Base-by-base conservation (phyloP, 2,113 vertebrate genomes). In the Rhegmatorhina hoffmannsi region DNA sequence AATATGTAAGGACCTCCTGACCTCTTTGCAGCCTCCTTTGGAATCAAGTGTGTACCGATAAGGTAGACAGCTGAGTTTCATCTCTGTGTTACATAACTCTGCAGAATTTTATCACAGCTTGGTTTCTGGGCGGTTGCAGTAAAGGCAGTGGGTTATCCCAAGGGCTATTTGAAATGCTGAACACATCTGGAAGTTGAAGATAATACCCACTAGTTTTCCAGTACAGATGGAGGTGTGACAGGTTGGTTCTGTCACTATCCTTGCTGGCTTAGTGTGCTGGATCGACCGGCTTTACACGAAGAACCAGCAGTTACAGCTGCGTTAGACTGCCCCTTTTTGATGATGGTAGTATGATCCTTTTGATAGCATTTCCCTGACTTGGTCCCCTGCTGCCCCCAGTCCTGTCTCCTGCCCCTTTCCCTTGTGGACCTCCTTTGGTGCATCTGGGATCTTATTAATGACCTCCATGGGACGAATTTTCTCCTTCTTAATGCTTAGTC, bases 1-100 rank as follows among this genome's bases (percentile, higher is more conserved):
- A 70, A 56, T 8, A 10, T 0, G 0, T n/a, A 9, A 64, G 10
- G 25, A 52, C 33, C 13, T 34, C 44, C 29, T 64, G 24, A 13
- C 33, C 4, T 33, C 1, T 44, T 34, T 31, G n/a, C 23, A 10
- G 56, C 11, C 29, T 50, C 23, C 1, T 25, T 58, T 56, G 34
- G 49, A 90, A 26, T 17, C 25, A 23, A 31, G 23, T 7, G 17
- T 29, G 36, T 60, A 23, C 25, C 4, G 11, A 47, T 28, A 28
- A n/a, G 7, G 6, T 14, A 52, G 20, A 44, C 23, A 72, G 28
- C 31, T 23, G 40, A 52, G 25, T 38, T 62, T 60, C 5, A 0
- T 26, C 25, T 50, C 43, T n/a, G 8, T 50, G 73, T 74, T 47
- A 63, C 13, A 0, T 78, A 77, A 50, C 33, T 44, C 13, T 34